Evolutionary conservation across 2,113 vertebrate genomes (phyloP).

Genomic region (Pimephales promelas): DNA sequence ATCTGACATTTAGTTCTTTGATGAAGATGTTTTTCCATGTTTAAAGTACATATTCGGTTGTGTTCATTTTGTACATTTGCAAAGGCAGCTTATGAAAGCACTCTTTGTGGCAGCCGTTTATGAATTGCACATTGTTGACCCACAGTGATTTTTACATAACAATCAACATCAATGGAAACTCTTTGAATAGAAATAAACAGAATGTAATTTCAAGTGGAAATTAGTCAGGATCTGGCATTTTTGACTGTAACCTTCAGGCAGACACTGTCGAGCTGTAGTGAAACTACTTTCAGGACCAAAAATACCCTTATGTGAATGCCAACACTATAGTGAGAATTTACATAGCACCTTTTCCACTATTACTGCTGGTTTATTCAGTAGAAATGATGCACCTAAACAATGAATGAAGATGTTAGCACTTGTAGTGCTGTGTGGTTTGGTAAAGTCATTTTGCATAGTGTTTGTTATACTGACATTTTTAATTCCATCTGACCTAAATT

Average conservation of each 20-base stretch:
- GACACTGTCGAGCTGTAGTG: neutral
- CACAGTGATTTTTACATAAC: neutral
- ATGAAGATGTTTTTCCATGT: neutral
- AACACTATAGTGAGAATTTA: neutral
- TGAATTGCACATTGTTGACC: neutral
- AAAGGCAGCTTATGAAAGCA: neutral
- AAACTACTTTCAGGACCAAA: constrained; percentile 1
- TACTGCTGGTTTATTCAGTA: neutral
- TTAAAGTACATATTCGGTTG: neutral
- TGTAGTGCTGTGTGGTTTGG: neutral
- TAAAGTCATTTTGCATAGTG: neutral
- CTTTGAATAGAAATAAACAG: neutral
- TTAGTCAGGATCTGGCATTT: neutral
- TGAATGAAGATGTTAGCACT: neutral
- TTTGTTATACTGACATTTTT: neutral
- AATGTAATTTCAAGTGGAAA: neutral
- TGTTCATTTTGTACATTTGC: neutral
- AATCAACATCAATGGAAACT: constrained; percentile 1
- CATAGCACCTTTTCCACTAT: neutral
- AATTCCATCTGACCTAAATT: neutral
- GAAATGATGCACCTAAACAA: neutral
- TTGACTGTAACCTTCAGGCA: neutral
- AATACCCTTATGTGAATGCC: neutral
- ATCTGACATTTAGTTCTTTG: neutral
- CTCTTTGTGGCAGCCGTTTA: neutral